phyloP scores from a whole-genome alignment of 2,113 vertebrate genomes.

The Clinocottus analis region DNA sequence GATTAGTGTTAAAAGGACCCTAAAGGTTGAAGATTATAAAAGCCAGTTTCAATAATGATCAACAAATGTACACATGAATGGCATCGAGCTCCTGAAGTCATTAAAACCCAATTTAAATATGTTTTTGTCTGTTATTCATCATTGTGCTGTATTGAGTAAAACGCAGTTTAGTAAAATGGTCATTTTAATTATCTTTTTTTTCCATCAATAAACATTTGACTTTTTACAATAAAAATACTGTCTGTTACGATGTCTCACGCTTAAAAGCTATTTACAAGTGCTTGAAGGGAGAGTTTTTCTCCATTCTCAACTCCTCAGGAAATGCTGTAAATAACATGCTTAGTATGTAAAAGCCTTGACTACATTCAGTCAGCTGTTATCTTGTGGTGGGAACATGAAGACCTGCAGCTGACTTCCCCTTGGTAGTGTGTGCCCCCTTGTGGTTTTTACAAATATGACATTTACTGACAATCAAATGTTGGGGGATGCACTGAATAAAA shows the following conservation, averaged over 20 bases:
- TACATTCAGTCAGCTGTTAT: not conserved
- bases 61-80: not conserved
- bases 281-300: not conserved
- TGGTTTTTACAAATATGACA: slow-evolving; percentile 50
- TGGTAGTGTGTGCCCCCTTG: slow-evolving; percentile 60
- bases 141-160: not conserved
- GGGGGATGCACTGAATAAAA: not conserved
- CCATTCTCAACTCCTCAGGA: not conserved
- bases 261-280: not conserved
- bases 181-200: not conserved
- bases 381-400: not conserved
- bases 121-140: not conserved
- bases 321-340: not conserved
- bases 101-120: not conserved
- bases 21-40: not conserved
- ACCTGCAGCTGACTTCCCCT: not conserved
- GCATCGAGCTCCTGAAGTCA: not conserved
- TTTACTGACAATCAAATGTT: not conserved
- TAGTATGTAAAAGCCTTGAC: not conserved
- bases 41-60: not conserved
- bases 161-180: not conserved
- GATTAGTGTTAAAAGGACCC: not conserved
- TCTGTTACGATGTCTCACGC: not conserved
- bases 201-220: not conserved
- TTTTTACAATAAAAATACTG: not conserved